Conservation (phyloP, 2,113 vertebrate species). For the Sphyrna mokarran region DNA sequence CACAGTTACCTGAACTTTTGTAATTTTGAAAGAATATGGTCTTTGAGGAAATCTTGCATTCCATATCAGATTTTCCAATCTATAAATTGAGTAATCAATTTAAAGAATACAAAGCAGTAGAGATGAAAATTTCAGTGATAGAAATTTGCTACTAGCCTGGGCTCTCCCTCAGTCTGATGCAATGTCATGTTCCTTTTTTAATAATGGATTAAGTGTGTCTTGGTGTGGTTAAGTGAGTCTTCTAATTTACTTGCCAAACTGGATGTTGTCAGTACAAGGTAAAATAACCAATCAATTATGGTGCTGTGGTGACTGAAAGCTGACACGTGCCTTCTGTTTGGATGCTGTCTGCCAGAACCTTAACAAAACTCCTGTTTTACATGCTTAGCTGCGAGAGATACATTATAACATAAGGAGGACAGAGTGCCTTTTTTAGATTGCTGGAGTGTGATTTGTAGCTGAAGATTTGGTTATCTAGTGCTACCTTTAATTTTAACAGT, state of each 20-base stretch:
- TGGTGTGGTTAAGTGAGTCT: background rate
- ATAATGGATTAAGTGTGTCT: background rate
- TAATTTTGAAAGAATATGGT: background rate
- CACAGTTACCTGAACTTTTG: background rate
- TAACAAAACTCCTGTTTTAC: background rate
- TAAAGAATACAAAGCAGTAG: background rate
- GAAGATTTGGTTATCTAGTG: background rate
- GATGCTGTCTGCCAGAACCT: background rate
- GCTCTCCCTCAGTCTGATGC: background rate
- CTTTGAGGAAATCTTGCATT: background rate
- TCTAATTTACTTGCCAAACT: background rate
- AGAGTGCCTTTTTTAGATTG: background rate
- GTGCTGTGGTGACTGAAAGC: background rate
- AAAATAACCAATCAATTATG: background rate
- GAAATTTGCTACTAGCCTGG: background rate
- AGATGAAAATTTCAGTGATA: background rate
- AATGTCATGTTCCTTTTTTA: background rate
- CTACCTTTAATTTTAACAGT: background rate
- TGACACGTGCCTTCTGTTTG: background rate
- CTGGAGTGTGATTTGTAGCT: background rate
- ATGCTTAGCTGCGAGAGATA: background rate
- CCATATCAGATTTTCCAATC: background rate
- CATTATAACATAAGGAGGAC: background rate
- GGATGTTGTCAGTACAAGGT: background rate
- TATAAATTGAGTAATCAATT: background rate